phyloP scores from a whole-genome alignment of 1,140 invertebrate genomes.

The Lordiphosa clarofinis region DNA sequence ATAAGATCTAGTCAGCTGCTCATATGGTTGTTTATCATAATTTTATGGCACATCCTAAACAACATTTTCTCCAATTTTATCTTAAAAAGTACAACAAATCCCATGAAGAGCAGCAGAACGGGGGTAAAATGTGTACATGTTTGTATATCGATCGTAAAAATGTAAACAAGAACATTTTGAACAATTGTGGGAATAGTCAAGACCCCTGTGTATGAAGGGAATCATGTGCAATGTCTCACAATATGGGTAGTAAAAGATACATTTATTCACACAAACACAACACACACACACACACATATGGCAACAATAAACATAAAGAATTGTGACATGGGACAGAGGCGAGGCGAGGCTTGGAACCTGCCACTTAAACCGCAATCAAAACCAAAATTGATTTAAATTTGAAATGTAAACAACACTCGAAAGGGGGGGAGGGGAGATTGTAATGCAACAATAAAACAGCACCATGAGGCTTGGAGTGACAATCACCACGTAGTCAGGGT shows the following conservation, averaged over 20 bases:
- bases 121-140: conserved; percentile 8
- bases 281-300: conserved; percentile 37
- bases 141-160: conserved; percentile 18
- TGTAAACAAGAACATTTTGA: conserved; percentile 13
- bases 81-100: conserved; percentile 10
- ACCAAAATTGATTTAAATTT: conserved; percentile 70
- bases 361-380: conserved; percentile 70
- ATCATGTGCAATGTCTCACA: conserved; percentile 39
- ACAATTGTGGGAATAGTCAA: conserved; percentile 16
- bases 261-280: conserved; percentile 27
- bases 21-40: too few species aligned
- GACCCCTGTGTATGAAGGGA: conserved; percentile 24
- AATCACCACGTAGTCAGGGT: too few species aligned
- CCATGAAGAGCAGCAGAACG: conserved; percentile 14
- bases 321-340: conserved; percentile 27
- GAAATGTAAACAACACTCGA: conserved; percentile 53
- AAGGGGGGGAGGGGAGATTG: conserved; percentile 8
- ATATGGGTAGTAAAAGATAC: conserved; percentile 56
- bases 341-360: conserved; percentile 34
- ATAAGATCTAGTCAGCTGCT: too few species aligned
- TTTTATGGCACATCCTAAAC: not conserved
- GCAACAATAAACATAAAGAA: conserved; percentile 52
- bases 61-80: too few species aligned
- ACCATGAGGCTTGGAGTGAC: not conserved
- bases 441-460: conserved; percentile 8